Base-by-base conservation (phyloP, 2,113 vertebrate species). In the Zingel zingel region DNA sequence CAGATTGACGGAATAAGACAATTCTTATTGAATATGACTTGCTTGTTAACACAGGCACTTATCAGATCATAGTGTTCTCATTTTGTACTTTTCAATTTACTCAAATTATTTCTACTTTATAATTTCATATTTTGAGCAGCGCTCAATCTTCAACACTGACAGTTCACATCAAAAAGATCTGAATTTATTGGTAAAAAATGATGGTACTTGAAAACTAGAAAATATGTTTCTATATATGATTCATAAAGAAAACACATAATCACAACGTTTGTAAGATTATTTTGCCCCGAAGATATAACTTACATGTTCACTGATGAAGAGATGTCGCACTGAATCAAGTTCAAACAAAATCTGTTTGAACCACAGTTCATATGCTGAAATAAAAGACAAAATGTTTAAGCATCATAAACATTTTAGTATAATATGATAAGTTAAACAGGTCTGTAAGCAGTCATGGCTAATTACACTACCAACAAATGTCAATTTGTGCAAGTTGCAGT, bases 331-430 rank as follows among this genome's bases (percentile, higher is more conserved):
- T 45, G 98, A 99, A 91, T 99, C 98, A 54, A 99, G 89, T 92
- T 99, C 98, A 96, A 97, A 99, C 51, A 99, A 91, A 82, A 99
- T 97, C 91, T 99, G 98, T 89, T 99, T 99, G 93, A 99, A 99
- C 98, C 98, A 99, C 68, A 99, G 96, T 87, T 99, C 98, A 87
- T 98, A 99, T 65, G 96, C 98, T 98, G 86, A 15, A 91, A 91
- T 47, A 30, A 27, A 81, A 86, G 87, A 89, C 12, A 18, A 3
- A 13, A 51, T 39, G 2, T 23, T 76, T 21, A 33, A 58, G 5
- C 16, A 15, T 62, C 18, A 33, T 11, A 15, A 25, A 82, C 15
- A 79, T 21, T 21, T 33, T 3, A 58, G 5, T 45, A 3, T 19
- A n/a, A 56, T 62, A 25, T 36, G 9, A 59, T 68, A 47, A 21